Evolutionary conservation across 2,797 vertebrate species (phyloP), one percentile per base, ranked within the genome.

Genomic region (Phrynocephalus guinanensis): DNA sequence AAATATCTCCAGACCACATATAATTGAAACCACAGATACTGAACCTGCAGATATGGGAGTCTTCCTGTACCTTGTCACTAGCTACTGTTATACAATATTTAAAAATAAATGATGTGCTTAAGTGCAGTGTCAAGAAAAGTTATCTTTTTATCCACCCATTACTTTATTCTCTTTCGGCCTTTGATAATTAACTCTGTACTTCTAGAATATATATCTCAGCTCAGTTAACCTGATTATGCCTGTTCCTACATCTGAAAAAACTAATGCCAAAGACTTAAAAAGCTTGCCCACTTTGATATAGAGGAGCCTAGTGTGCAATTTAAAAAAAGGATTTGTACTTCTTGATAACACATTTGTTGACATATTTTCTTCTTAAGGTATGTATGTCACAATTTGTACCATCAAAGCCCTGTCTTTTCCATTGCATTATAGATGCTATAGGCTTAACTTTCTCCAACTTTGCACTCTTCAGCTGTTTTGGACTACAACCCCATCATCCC

Each of bases 261-360:
- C 38, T 22, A 75, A 94, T 93, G 89, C 89, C 91, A 93, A 91
- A 92, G 91, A 94, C 88, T 92, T 92, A 91, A 88, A 85, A 92
- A 91, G 63, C 56, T 44, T 72, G 90, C 91, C 94, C 20, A 26
- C 72, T 91, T 92, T 79, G 91, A 66, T 87, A 88, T 79, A 87
- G 86, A 87, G 83, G 90, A 85, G 91, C 48, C 6, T 88, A 92
- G 94, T 95, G 85, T 91, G 93, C 91, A 93, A 86, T 90, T 94
- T 70, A n/a, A 56, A 70, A 82, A 70, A 82, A 70, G 22, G 9
- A 28, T 82, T 75, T 44, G 3, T 76, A 22, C 16, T 87, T 44
- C 18, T 82, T 52, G 85, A 56, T 63, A 91, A 76, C 73, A 87
- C 85, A 89, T 92, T 89, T 92, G 89, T 94, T 91, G 87, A 1